A percentile compares a stretch with the other conserved stretches of the same genome.
phyloP scores from a whole-genome alignment of 2,888 invertebrate species.

The Axea sp. region DNA sequence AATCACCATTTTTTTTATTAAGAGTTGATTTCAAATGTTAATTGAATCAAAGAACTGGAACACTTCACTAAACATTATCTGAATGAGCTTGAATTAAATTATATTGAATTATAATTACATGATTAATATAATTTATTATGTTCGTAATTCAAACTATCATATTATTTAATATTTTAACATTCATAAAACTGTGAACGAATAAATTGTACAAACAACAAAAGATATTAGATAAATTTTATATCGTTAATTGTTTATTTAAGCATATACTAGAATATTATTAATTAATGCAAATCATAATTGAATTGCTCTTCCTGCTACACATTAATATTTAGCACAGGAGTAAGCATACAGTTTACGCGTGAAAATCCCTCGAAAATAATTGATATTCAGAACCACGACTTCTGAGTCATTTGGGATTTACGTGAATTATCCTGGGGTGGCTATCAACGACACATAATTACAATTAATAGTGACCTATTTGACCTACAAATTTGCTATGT shows the following conservation, averaged over 20 bases:
- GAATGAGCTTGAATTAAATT: too few species aligned
- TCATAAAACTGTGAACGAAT: too few species aligned
- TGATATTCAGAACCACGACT: conserved; percentile 59
- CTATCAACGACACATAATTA: conserved; percentile 66
- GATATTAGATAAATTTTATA: too few species aligned
- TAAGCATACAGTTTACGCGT: conserved; percentile 11
- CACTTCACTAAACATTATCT: too few species aligned
- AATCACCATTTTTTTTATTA: not conserved
- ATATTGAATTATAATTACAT: too few species aligned
- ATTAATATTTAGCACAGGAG: not conserved
- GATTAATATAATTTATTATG: too few species aligned
- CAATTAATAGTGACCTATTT: conserved; percentile 64
- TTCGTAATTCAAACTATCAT: too few species aligned
- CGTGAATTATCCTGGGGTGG: conserved; percentile 67
- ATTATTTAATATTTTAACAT: too few species aligned
- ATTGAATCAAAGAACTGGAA: conserved; percentile 7
- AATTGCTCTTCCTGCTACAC: not conserved
- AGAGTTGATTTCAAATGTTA: conserved; percentile 2
- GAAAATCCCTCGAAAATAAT: conserved; percentile 50
- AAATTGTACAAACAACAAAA: too few species aligned
- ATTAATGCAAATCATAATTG: too few species aligned
- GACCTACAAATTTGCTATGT: conserved; percentile 65
- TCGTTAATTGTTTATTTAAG: too few species aligned
- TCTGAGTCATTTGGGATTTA: conserved; percentile 61
- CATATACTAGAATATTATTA: too few species aligned